Base-by-base conservation (phyloP, 2,113 vertebrate genomes). In the Thinocorus orbignyianus region DNA sequence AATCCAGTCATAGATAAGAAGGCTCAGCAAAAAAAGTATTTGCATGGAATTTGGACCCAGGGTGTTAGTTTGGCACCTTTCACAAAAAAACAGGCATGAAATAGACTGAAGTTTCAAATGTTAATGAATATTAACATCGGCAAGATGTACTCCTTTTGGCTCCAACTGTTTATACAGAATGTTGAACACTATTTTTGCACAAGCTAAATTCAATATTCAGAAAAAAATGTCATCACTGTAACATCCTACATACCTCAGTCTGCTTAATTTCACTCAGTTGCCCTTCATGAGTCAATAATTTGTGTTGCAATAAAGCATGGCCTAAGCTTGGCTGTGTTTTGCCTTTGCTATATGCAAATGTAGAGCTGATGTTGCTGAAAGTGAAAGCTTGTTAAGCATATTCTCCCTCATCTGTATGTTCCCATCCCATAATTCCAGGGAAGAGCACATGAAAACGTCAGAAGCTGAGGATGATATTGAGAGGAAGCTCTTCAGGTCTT, bases 401-500 rank as follows among this genome's bases (percentile, higher is more conserved):
- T 44, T 90, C 13, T 92, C 60, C 93, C 35, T 96, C 65, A 83
- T 94, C n/a, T 94, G 4, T 93, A 28, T 96, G 80, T 93, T 96
- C 85, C 93, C 82, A 92, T 92, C 90, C 86, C 90, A 55, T 22
- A 92, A 68, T 95, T 96, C 93, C 82, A 96, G 93, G 94, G 88
- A 90, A 82, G 35, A 95, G 60, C 76, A 90, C 55, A 78, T 96
- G 87, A 96, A 94, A 94, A 92, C 35, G 1, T 19, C 90, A 90
- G 93, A 92, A 93, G 93, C 90, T 88, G 93, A 97, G 88, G 92
- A 95, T 84, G 89, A 58, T 88, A 86, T 78, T 95, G 88, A 88
- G 74, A 95, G 95, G 94, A 96, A 95, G 65, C 35, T 95, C 94
- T 95, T 83, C 95, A 94, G 83, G 91, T 70, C 83, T 95, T 79